Evolutionary conservation across 2,888 invertebrate species (phyloP).

Genomic region (Drosophila nigritarsus): DNA sequence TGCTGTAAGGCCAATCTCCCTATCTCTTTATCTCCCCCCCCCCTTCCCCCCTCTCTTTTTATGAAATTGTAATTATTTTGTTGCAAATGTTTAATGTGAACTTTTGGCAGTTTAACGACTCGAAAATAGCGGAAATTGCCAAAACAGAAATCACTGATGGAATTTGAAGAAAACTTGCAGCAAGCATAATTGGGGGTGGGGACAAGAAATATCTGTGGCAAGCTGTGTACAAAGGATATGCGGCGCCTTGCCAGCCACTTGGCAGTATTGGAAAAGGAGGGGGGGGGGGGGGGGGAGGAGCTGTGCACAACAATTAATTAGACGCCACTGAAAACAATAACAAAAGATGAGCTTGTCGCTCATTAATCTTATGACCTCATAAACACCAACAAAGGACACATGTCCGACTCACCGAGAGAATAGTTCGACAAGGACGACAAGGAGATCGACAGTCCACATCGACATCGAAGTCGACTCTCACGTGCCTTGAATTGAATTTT

Average conservation of each 20-base stretch:
- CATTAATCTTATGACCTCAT: slow-evolving; percentile 77
- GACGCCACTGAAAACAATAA: slow-evolving; percentile 64
- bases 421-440: slow-evolving; percentile 49
- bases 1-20: neutral
- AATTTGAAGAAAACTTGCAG: slow-evolving; percentile 31
- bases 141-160: slow-evolving; percentile 23
- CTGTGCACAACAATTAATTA: slow-evolving; percentile 65
- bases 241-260: slow-evolving; percentile 29
- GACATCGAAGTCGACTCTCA: slow-evolving; percentile 28
- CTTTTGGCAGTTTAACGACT: neutral
- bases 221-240: slow-evolving; percentile 30
- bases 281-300: neutral
- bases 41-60: neutral
- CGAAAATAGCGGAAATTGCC: slow-evolving; percentile 9
- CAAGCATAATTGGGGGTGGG: slow-evolving; percentile 1
- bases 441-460: slow-evolving; percentile 1
- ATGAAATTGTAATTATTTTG: slow-evolving; percentile 18
- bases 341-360: slow-evolving; percentile 72
- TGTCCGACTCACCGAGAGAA: slow-evolving; percentile 36
- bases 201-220: neutral
- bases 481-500: slow-evolving; percentile 70
- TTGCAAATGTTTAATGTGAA: slow-evolving; percentile 2
- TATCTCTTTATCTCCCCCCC: neutral
- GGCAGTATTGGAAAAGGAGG: neutral
- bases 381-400: slow-evolving; percentile 62